These are phyloP conservation scores for Rhopalosiphum maidis DNA, from an alignment of 1,140 invertebrate genomes.

Conservation along the genomic window DNA sequence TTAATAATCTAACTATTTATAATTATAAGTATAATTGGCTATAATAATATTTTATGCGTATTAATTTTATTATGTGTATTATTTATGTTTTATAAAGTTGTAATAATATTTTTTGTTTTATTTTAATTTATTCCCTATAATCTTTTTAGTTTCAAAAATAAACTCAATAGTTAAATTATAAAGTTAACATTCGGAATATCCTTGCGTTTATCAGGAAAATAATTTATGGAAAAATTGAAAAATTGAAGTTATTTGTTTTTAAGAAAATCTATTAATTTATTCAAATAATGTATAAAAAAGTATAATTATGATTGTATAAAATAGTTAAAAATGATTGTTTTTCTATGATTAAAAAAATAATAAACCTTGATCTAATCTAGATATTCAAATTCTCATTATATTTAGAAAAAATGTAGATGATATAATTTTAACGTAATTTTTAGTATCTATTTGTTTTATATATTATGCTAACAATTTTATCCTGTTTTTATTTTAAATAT, in stretches of 20 bases:
- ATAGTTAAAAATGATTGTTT: neutral
- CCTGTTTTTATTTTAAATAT: slow-evolving; percentile 1
- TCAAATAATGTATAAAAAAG: too few species aligned
- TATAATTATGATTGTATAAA: too few species aligned
- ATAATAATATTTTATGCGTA: neutral
- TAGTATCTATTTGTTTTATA: too few species aligned
- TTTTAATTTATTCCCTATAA: neutral
- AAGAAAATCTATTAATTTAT: neutral
- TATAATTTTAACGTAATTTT: neutral
- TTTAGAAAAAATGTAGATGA: neutral
- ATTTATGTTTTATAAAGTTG: neutral
- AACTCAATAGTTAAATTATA: neutral
- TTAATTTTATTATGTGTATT: neutral
- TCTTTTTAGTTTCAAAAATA: neutral
- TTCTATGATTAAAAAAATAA: neutral
- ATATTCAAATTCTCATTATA: neutral
- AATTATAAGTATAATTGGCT: slow-evolving; percentile 1
- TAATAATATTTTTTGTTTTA: neutral
- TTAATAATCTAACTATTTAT: neutral
- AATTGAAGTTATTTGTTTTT: neutral
- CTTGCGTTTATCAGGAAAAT: neutral
- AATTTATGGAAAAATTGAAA: too few species aligned
- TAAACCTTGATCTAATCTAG: too few species aligned
- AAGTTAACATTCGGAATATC: neutral
- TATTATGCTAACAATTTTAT: neutral